Evolutionary conservation across 2,888 invertebrate genomes (phyloP).

Genomic region (Microctonus aethiopoides): DNA sequence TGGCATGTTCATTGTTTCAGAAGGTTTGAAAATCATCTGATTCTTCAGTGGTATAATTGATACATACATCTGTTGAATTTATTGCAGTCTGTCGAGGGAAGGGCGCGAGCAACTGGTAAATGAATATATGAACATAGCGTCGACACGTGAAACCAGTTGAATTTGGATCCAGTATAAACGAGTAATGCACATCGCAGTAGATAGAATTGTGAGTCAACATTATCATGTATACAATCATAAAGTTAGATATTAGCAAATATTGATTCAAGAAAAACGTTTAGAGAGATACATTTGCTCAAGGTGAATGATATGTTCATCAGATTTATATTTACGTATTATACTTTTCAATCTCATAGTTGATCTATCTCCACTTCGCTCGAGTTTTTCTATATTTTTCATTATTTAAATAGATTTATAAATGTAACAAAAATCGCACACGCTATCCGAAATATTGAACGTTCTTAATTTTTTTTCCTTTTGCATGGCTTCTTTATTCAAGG

Average conservation of each 20-base stretch:
- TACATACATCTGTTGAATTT: neutral
- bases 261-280: neutral
- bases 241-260: constrained; percentile 8
- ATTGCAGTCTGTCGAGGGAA: neutral
- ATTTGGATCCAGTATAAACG: constrained; percentile 49
- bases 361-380: neutral
- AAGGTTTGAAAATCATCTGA: no score
- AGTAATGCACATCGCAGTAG: constrained; percentile 37
- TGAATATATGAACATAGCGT: constrained; percentile 1
- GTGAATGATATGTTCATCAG: constrained; percentile 19
- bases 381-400: neutral
- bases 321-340: neutral
- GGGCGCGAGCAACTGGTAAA: constrained; percentile 10
- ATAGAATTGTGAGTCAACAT: constrained; percentile 1
- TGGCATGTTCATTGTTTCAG: no score
- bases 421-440: neutral
- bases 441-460: neutral
- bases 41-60: no score
- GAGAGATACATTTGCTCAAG: constrained; percentile 1
- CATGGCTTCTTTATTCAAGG: constrained; percentile 21
- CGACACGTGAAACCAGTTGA: constrained; percentile 46
- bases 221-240: constrained; percentile 8
- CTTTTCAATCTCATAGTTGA: neutral
- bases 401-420: neutral
- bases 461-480: neutral